Evolutionary conservation across 2,797 vertebrate genomes (phyloP).

Genomic region (Trachurus trachurus): DNA sequence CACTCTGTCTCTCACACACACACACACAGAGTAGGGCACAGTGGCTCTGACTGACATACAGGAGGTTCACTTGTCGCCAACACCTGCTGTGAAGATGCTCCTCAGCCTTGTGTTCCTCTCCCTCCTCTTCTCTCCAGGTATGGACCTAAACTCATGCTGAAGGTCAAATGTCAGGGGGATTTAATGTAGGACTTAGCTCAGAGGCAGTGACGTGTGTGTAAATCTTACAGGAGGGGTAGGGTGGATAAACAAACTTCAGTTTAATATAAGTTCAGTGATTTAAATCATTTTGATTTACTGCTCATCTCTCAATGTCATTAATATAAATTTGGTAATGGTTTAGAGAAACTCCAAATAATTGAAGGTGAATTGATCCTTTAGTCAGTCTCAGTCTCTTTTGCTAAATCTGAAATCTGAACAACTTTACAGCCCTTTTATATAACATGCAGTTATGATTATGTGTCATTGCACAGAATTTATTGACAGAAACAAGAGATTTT

Average conservation of each 20-base stretch:
- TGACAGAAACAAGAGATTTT: not conserved
- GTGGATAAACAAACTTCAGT: not conserved
- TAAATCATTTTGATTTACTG: not conserved
- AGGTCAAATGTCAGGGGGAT: not conserved
- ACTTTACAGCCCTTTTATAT: not conserved
- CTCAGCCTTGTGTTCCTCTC: conserved; percentile 56
- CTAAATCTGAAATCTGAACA: not conserved
- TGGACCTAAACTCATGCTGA: not conserved
- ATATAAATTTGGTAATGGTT: not conserved
- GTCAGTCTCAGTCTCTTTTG: not conserved
- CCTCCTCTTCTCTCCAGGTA: conserved; percentile 71
- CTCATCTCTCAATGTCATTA: not conserved
- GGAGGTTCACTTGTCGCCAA: not conserved
- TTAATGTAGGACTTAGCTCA: not conserved
- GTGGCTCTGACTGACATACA: conserved; percentile 7
- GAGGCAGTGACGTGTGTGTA: not conserved
- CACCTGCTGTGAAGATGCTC: conserved; percentile 53
- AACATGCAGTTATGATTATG: not conserved
- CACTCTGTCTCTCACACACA: conserved; percentile 10
- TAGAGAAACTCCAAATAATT: not conserved
- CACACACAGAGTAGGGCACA: conserved; percentile 21
- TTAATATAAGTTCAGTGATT: not conserved
- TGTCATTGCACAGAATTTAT: not conserved
- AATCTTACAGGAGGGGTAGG: not conserved
- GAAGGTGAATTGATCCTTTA: not conserved